Base-by-base conservation (phyloP, 1,140 invertebrate genomes). In the Anadara kagoshimensis region DNA sequence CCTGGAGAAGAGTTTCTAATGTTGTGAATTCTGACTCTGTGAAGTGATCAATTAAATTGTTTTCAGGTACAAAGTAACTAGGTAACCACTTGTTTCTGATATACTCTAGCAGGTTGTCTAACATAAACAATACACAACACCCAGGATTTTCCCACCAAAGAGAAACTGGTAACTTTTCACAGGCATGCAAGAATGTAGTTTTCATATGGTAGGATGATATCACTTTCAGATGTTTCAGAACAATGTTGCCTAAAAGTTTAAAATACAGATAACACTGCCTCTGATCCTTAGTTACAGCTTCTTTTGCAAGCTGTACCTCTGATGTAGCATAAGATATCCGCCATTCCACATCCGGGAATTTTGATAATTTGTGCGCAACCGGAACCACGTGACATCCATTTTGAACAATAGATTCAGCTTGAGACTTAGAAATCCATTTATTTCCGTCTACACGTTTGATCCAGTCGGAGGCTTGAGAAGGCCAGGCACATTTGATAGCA, bases 141-240 rank as follows among this genome's bases (percentile, higher is more conserved):
- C 69, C 69, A 11, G 45, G n/a, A 11, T 63, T 49, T 12, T 49
- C 20, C 51, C 44, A 11, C 69, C 69, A 70, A 11, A 24, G 0
- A 5, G 29, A 14, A n/a, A 16, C 22, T 18, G 47, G 49, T 16
- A 70, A 20, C 29, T 26, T 44, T 63, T 70, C 69, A 70, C 69
- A 70, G 1, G 69, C 45, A 20, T 63, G 63, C 20, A 70, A 70
- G 61, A 70, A 70, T 5, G 63, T 43, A 20, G 47, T 70, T 70
- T 70, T 70, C 47, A 70, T n/a, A 56, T 63, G 59, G 24, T 53
- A 62, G 18, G 69, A 70, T 16, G 69, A 63, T 5, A 70, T 24
- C 10, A 70, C n/a, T 8, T 70, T 49, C 29, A 56, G 20, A 49
- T 63, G 20, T 18, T 62, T 70, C 5, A 70, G 45, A 14, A 22